phyloP scores from a whole-genome alignment of 2,888 invertebrate species.

The Nomada goodeniana region DNA sequence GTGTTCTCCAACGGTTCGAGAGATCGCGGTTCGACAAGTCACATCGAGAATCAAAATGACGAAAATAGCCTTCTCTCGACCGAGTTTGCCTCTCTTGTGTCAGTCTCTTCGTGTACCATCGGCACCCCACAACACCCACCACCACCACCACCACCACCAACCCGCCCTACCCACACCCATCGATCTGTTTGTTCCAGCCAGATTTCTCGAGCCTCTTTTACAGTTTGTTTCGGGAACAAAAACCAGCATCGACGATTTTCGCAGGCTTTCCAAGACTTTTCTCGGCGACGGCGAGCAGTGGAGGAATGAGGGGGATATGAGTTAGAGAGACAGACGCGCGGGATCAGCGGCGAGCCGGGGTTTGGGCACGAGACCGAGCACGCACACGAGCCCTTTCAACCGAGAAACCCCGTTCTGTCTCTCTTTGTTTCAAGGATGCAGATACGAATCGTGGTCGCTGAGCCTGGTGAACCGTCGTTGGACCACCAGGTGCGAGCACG shows the following conservation, averaged over 20 bases:
- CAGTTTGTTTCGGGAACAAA: slow-evolving; percentile 30
- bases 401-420: slow-evolving; percentile 62
- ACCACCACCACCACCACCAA: no score
- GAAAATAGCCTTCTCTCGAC: slow-evolving; percentile 21
- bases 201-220: slow-evolving; percentile 3
- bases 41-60: slow-evolving; percentile 3
- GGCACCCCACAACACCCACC: not conserved
- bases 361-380: slow-evolving; percentile 33
- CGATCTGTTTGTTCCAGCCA: not conserved
- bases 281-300: slow-evolving; percentile 50
- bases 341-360: slow-evolving; percentile 10
- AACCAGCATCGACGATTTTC: slow-evolving; percentile 60
- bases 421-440: slow-evolving; percentile 75
- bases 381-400: slow-evolving; percentile 49
- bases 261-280: slow-evolving; percentile 57
- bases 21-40: slow-evolving; percentile 28
- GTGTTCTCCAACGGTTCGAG: slow-evolving; percentile 35
- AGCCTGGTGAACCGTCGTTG: slow-evolving; percentile 64
- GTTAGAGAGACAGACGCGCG: slow-evolving; percentile 37
- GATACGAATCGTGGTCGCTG: slow-evolving; percentile 68
- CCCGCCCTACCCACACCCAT: not conserved
- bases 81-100: slow-evolving; percentile 2
- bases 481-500: slow-evolving; percentile 63
- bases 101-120: not conserved
- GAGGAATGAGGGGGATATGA: slow-evolving; percentile 48